A percentile compares a stretch with the other conserved stretches of the same genome.
These are phyloP conservation scores for Aporrectodea caliginosa DNA, from an alignment of 1,140 invertebrate species.

Conservation along the genomic window DNA sequence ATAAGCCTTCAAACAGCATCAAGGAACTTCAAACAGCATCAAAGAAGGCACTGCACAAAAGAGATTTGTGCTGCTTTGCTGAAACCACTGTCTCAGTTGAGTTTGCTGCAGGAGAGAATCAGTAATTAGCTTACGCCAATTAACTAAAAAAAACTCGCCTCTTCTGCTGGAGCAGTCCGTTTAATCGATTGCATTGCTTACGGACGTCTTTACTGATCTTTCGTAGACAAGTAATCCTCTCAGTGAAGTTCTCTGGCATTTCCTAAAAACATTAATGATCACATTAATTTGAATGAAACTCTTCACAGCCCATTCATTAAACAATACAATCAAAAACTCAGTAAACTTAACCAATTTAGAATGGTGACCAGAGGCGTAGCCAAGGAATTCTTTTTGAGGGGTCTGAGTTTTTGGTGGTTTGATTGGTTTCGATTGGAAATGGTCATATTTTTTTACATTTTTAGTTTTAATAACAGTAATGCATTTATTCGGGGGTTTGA, in stretches of 20 bases:
- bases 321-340: background rate
- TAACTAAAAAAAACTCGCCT: background rate
- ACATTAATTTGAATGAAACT: background rate
- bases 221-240: background rate
- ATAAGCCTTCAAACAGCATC: too few species aligned
- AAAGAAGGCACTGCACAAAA: too few species aligned
- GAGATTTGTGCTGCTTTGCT: too few species aligned
- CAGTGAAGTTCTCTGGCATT: background rate
- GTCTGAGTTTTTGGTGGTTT: background rate
- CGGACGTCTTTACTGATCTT: background rate
- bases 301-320: background rate
- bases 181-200: background rate
- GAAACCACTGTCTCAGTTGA: too few species aligned
- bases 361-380: background rate
- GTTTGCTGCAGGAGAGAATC: too few species aligned
- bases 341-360: background rate
- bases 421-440: background rate
- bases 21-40: too few species aligned
- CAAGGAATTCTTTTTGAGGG: background rate
- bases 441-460: too few species aligned
- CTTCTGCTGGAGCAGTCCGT: background rate
- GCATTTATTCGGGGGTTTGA: too few species aligned
- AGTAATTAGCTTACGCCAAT: background rate
- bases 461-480: too few species aligned
- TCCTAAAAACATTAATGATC: background rate